Evolutionary conservation across 2,888 invertebrate genomes (phyloP).

Genomic region (Deladenus siricidicola): DNA sequence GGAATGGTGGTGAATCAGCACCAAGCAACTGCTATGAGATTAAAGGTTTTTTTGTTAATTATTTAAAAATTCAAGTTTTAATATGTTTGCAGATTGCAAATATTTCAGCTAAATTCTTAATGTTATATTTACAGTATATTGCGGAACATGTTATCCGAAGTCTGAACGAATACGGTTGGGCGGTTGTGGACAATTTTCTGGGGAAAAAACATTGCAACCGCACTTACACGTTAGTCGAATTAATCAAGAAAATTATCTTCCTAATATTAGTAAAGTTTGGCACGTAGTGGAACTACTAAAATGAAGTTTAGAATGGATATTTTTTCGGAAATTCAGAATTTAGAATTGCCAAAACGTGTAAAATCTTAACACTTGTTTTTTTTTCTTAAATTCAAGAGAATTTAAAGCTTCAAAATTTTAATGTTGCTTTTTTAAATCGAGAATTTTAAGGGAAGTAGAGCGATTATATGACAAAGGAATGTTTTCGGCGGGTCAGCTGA

Average conservation of each 20-base stretch:
- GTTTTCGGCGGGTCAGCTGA: constrained; percentile 43
- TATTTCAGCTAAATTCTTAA: not conserved
- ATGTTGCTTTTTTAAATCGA: constrained; percentile 18
- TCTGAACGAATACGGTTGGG: constrained; percentile 51
- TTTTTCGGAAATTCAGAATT: constrained; percentile 1
- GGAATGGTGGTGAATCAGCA: constrained; percentile 33
- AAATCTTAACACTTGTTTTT: too few species aligned
- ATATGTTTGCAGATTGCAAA: constrained; percentile 6
- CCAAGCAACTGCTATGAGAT: constrained; percentile 36
- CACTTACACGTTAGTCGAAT: constrained; percentile 37
- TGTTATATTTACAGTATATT: constrained; percentile 25
- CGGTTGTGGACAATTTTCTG: constrained; percentile 50
- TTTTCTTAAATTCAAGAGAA: too few species aligned
- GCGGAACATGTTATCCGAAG: constrained; percentile 44
- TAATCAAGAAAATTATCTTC: constrained; percentile 10
- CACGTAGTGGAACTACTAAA: too few species aligned
- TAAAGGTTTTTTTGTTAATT: constrained; percentile 25
- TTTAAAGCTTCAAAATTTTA: too few species aligned
- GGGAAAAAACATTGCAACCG: constrained; percentile 40
- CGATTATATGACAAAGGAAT: constrained; percentile 38
- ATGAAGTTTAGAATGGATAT: not conserved
- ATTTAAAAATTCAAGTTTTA: constrained; percentile 1
- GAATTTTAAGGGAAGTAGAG: constrained; percentile 48
- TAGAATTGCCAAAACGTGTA: too few species aligned
- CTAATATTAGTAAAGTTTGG: not conserved